Evolutionary conservation across 2,113 vertebrate species (phyloP).

Genomic region (Petaurus breviceps): DNA sequence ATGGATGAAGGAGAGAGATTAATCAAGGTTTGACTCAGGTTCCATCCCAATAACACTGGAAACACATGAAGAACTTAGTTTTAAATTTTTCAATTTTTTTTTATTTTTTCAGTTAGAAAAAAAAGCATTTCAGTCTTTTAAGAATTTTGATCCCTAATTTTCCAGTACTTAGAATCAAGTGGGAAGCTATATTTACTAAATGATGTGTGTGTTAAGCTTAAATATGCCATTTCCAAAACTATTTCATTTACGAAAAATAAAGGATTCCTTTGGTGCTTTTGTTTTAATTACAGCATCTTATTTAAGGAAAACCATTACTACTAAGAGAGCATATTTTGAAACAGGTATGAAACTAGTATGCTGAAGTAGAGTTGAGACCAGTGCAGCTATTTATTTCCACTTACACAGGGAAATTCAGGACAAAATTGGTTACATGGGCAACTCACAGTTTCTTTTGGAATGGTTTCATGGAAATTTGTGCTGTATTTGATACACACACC

Average conservation of each 20-base stretch:
- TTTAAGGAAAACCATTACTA: slow-evolving; percentile 38
- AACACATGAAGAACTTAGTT: slow-evolving; percentile 60
- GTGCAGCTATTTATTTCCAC: slow-evolving; percentile 66
- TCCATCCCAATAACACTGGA: neutral
- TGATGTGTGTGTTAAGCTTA: neutral
- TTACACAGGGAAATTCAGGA: slow-evolving; percentile 66
- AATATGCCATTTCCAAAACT: neutral
- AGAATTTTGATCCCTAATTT: slow-evolving; percentile 26
- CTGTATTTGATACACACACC: slow-evolving; percentile 64
- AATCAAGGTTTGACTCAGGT: neutral
- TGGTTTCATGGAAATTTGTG: slow-evolving; percentile 67
- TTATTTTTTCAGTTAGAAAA: slow-evolving; percentile 62
- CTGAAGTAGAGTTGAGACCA: slow-evolving; percentile 36
- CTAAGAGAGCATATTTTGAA: slow-evolving; percentile 47
- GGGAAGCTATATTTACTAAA: neutral
- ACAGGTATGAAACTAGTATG: slow-evolving; percentile 61
- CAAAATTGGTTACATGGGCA: slow-evolving; percentile 59
- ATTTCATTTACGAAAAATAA: slow-evolving; percentile 35
- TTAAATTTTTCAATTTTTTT: neutral
- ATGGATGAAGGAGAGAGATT: neutral
- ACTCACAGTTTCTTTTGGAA: slow-evolving; percentile 64
- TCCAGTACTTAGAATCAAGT: neutral
- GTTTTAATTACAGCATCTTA: slow-evolving; percentile 11
- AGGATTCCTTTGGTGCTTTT: slow-evolving; percentile 5
- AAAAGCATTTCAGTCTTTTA: slow-evolving; percentile 30